These are phyloP conservation scores for Eulimnadia texana DNA, from an alignment of 1,140 invertebrate genomes.

Conservation along the genomic window DNA sequence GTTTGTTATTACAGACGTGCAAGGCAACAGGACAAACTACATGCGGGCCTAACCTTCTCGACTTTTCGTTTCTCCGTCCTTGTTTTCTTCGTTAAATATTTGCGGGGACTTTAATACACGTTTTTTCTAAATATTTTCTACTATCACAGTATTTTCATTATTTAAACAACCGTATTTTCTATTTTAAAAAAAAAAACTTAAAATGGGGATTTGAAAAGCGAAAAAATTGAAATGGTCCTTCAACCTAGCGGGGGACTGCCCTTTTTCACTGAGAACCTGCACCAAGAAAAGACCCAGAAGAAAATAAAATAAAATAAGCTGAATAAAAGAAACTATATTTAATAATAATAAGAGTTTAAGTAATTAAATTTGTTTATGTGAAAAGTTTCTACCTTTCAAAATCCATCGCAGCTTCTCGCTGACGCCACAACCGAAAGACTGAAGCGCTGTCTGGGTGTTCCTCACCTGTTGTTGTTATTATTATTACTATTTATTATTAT, in stretches of 20 bases:
- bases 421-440: conserved; percentile 13
- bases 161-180: too few relatives aligned
- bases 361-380: not conserved
- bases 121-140: too few relatives aligned
- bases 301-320: too few relatives aligned
- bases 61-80: too few relatives aligned
- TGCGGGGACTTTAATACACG: too few relatives aligned
- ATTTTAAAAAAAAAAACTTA: too few relatives aligned
- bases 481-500: too few relatives aligned
- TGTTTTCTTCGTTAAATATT: too few relatives aligned
- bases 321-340: not conserved
- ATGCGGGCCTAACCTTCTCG: too few relatives aligned
- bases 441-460: conserved; percentile 12
- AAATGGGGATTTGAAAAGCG: too few relatives aligned
- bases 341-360: not conserved
- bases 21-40: too few relatives aligned
- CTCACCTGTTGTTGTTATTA: not conserved
- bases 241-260: not conserved
- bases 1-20: too few relatives aligned
- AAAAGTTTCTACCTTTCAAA: not conserved
- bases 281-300: not conserved
- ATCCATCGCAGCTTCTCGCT: conserved; percentile 10
- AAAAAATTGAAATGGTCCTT: not conserved
- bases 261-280: not conserved
- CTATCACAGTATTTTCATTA: not conserved